Evolutionary conservation across 2,797 vertebrate species (phyloP).

Genomic region (Danionella dracula): DNA sequence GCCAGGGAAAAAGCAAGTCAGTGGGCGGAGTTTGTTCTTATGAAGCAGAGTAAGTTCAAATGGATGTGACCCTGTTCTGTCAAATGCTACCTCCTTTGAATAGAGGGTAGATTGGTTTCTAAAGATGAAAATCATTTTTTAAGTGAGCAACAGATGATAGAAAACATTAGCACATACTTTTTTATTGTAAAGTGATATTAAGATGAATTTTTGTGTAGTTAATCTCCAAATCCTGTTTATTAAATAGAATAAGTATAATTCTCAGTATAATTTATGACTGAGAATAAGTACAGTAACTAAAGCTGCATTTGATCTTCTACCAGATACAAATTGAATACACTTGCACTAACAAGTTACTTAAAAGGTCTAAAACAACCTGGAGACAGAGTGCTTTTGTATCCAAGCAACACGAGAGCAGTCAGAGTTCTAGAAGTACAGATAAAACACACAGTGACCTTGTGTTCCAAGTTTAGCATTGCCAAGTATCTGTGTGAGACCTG

Average conservation of each 20-base stretch:
- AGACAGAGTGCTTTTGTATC: conserved; percentile 38
- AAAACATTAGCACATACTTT: too few species aligned
- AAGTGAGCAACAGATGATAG: neutral
- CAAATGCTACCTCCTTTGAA: too few species aligned
- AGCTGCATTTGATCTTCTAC: neutral
- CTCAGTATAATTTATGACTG: too few species aligned
- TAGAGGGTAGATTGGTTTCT: too few species aligned
- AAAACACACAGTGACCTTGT: conserved; percentile 31
- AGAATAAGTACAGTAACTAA: neutral
- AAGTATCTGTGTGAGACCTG: conserved; percentile 4
- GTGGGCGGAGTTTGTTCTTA: too few species aligned
- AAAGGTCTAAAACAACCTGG: conserved; percentile 46
- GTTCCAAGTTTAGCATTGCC: conserved; percentile 13
- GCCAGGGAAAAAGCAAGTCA: neutral
- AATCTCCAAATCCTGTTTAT: too few species aligned
- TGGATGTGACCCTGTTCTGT: too few species aligned
- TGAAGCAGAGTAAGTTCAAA: too few species aligned
- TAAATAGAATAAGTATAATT: too few species aligned
- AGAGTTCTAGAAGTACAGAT: conserved; percentile 31
- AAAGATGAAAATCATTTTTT: too few species aligned
- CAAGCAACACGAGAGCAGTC: conserved; percentile 42
- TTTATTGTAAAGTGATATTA: too few species aligned
- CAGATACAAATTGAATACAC: neutral
- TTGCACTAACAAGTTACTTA: conserved; percentile 28
- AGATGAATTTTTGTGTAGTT: too few species aligned